These are phyloP conservation scores for Coelinius sp. DNA, from an alignment of 2,888 invertebrate genomes.

Conservation along the genomic window DNA sequence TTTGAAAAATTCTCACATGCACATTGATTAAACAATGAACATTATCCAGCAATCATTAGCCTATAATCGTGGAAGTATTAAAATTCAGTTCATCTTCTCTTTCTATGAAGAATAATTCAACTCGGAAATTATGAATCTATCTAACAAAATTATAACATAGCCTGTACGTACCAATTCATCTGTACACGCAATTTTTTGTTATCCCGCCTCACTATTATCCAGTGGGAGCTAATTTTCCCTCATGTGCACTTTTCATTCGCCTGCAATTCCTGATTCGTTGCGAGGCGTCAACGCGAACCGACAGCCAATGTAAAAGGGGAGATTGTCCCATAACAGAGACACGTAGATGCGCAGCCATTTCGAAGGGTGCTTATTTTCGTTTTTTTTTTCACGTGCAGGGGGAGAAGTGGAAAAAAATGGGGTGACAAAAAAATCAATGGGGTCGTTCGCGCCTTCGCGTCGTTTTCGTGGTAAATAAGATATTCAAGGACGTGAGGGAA, in stretches of 20 bases:
- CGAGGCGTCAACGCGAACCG: neutral
- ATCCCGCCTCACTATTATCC: neutral
- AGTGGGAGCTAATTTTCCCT: neutral
- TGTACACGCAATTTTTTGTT: neutral
- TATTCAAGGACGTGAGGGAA: constrained; percentile 6
- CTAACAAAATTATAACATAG: no score
- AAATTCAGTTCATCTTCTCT: no score
- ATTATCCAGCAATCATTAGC: no score
- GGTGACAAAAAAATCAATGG: constrained; percentile 29
- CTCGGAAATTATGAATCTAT: no score
- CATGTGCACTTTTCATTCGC: neutral
- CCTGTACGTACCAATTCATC: neutral
- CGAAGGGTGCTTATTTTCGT: constrained; percentile 23
- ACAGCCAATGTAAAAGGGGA: constrained; percentile 4
- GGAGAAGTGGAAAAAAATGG: constrained; percentile 10
- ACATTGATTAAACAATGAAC: no score
- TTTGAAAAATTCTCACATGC: no score
- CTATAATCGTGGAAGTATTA: no score
- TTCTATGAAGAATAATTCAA: no score
- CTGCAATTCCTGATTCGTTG: constrained; percentile 3
- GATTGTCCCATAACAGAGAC: constrained; percentile 7
- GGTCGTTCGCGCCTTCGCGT: constrained; percentile 11
- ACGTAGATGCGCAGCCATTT: constrained; percentile 22
- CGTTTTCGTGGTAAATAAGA: constrained; percentile 22
- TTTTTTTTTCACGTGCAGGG: neutral